phyloP scores from a whole-genome alignment of 37 sponge, comb jelly and placozoan species.

The Spongilla lacustris region DNA sequence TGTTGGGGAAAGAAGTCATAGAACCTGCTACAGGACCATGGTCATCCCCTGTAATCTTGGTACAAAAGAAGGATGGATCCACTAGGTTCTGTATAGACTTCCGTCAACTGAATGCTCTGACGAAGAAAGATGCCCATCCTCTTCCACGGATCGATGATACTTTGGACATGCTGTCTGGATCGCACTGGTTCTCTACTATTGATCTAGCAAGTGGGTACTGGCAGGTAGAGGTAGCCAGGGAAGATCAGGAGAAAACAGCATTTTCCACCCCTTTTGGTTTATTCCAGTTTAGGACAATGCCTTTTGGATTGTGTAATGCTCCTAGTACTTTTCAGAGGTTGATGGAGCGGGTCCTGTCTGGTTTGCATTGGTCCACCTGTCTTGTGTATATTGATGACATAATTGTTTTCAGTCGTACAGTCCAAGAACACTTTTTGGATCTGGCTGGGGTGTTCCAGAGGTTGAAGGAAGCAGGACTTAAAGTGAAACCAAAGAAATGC shows the following conservation, averaged over 20 bases:
- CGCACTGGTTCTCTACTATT: constrained; percentile 13
- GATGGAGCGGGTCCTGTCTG: constrained; percentile 19
- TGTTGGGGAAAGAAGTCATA: constrained; percentile 6
- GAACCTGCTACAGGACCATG: constrained; percentile 8
- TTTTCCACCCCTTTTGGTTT: not conserved
- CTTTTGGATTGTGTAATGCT: constrained; percentile 5
- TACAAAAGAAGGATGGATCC: not conserved
- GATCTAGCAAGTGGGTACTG: constrained; percentile 18
- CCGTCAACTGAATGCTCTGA: constrained; percentile 9
- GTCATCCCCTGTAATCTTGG: constrained; percentile 12
- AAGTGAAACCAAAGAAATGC: constrained; percentile 25
- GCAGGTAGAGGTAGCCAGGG: constrained; percentile 26
- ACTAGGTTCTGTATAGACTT: constrained; percentile 28
- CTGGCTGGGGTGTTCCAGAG: not conserved
- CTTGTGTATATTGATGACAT: constrained; percentile 23
- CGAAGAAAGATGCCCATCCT: constrained; percentile 28
- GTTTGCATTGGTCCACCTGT: constrained; percentile 22
- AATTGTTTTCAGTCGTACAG: not conserved
- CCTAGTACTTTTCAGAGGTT: constrained; percentile 22
- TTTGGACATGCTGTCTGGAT: constrained; percentile 5
- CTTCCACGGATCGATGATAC: constrained; percentile 32
- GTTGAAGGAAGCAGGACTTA: constrained; percentile 8
- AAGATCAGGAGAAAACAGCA: not conserved
- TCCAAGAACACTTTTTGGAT: not conserved
- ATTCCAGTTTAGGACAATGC: not conserved